Percentiles rank a stretch among this genome's conserved stretches.
phyloP scores from a whole-genome alignment of 2,113 vertebrate genomes.

The Saimiri boliviensis region DNA sequence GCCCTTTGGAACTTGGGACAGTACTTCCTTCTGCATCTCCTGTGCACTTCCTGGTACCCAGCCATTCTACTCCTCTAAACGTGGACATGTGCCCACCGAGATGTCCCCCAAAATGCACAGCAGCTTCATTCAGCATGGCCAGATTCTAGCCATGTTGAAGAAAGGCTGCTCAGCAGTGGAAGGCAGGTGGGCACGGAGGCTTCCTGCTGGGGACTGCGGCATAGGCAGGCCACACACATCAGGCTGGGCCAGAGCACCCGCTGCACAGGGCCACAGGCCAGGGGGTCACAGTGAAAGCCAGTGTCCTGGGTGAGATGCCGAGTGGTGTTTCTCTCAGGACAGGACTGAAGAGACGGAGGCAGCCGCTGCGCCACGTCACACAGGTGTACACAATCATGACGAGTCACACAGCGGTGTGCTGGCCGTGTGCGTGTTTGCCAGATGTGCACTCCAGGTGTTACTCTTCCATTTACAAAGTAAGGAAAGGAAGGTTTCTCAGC shows the following conservation, averaged over 20 bases:
- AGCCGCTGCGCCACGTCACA: background rate
- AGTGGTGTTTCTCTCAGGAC: background rate
- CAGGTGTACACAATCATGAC: rapidly evolving
- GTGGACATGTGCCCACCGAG: background rate
- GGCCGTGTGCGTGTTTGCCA: rapidly evolving
- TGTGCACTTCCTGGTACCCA: background rate
- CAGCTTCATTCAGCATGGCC: background rate
- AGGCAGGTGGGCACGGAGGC: no score
- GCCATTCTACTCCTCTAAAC: background rate
- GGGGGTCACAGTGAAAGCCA: background rate
- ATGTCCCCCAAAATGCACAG: background rate
- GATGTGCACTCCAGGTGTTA: no score
- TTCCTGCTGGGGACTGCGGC: no score
- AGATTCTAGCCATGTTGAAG: background rate
- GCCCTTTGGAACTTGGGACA: background rate
- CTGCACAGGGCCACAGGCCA: background rate
- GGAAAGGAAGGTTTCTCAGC: background rate
- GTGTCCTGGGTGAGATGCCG: background rate
- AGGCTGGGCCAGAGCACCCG: background rate
- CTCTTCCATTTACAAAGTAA: background rate
- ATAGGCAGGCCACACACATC: background rate
- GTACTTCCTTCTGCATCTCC: no score
- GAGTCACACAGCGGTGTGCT: rapidly evolving
- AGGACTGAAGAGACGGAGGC: background rate
- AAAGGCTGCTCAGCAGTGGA: background rate